Percentiles rank a stretch among this genome's conserved stretches.
Conservation (phyloP, 2,888 invertebrate genomes). For the Ceriagrion tenellum region DNA sequence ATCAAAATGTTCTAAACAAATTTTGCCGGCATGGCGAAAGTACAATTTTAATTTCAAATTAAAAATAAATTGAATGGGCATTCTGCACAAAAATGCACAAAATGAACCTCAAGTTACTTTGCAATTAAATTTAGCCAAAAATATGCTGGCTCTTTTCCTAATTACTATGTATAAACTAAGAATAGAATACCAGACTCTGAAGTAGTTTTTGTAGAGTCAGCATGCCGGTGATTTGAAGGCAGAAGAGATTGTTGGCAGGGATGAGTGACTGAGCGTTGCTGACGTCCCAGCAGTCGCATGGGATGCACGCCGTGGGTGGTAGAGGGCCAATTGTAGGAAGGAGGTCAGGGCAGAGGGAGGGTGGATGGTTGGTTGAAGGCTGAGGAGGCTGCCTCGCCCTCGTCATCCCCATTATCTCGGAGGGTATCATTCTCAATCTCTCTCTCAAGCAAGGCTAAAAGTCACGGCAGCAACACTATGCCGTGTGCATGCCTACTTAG, state of each 20-base stretch:
- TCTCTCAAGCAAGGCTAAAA: background rate
- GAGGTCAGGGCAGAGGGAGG: background rate
- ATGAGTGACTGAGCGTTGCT: conserved; percentile 67
- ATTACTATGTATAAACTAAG: conserved; percentile 67
- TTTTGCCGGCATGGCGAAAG: conserved; percentile 60
- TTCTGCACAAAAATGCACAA: conserved; percentile 37
- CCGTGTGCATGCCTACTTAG: conserved; percentile 39
- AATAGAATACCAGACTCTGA: conserved; percentile 66
- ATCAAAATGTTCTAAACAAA: conserved; percentile 29
- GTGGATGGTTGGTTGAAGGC: conserved; percentile 33
- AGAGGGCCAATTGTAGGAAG: conserved; percentile 29
- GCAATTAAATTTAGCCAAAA: conserved; percentile 44
- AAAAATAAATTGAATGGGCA: background rate
- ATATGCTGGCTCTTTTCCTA: conserved; percentile 65
- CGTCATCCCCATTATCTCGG: conserved; percentile 46
- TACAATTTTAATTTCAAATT: conserved; percentile 16
- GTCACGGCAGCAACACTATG: conserved; percentile 42
- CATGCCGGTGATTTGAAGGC: conserved; percentile 68
- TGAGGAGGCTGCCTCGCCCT: conserved; percentile 4
- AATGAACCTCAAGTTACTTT: conserved; percentile 33
- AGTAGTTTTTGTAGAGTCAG: conserved; percentile 67
- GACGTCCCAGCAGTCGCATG: conserved; percentile 65
- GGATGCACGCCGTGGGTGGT: conserved; percentile 68
- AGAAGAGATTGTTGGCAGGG: conserved; percentile 68
- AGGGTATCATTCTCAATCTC: conserved; percentile 1